A percentile compares a stretch with the other conserved stretches of the same genome.
These are phyloP conservation scores for Anoplopoma fimbria DNA, from an alignment of 2,113 vertebrate genomes.

Conservation along the genomic window DNA sequence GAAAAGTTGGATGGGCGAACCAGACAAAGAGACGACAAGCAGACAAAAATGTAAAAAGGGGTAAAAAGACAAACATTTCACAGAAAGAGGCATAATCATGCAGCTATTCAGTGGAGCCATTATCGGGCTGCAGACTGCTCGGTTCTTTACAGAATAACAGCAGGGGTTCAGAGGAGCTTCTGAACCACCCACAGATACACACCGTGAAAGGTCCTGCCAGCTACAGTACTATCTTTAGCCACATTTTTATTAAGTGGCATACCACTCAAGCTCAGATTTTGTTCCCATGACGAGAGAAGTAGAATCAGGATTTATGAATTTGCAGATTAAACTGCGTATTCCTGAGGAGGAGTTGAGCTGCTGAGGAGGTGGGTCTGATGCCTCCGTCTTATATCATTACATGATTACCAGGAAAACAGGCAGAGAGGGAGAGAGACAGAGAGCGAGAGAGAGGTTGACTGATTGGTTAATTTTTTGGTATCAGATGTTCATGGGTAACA, in stretches of 20 bases:
- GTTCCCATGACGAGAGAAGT: slow-evolving; percentile 51
- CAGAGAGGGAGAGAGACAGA: slow-evolving; percentile 8
- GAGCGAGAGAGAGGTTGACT: slow-evolving; percentile 11
- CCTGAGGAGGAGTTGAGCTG: slow-evolving; percentile 58
- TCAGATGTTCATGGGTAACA: slow-evolving; percentile 70
- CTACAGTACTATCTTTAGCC: slow-evolving; percentile 72
- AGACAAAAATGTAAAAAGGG: slow-evolving; percentile 65
- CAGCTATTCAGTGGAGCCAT: slow-evolving; percentile 79
- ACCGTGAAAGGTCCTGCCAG: slow-evolving; percentile 68
- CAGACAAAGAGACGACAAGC: slow-evolving; percentile 52
- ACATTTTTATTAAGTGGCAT: slow-evolving; percentile 65
- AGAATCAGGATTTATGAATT: slow-evolving; percentile 62
- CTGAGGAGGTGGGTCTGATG: slow-evolving; percentile 41
- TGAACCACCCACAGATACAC: slow-evolving; percentile 75
- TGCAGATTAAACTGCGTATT: slow-evolving; percentile 58
- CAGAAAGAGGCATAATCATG: slow-evolving; percentile 82
- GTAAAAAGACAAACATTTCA: slow-evolving; percentile 68
- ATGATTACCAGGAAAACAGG: slow-evolving; percentile 33
- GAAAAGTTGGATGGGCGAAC: slow-evolving; percentile 33
- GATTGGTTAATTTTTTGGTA: slow-evolving; percentile 54
- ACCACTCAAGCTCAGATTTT: slow-evolving; percentile 69
- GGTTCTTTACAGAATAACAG: slow-evolving; percentile 78
- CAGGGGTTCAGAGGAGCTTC: slow-evolving; percentile 76
- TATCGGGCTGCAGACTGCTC: slow-evolving; percentile 79
- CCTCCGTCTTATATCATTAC: slow-evolving; percentile 32